Percentiles rank a stretch among this genome's conserved stretches.
Evolutionary conservation across 2,888 invertebrate species (phyloP).

Genomic region (Nineta flava): DNA sequence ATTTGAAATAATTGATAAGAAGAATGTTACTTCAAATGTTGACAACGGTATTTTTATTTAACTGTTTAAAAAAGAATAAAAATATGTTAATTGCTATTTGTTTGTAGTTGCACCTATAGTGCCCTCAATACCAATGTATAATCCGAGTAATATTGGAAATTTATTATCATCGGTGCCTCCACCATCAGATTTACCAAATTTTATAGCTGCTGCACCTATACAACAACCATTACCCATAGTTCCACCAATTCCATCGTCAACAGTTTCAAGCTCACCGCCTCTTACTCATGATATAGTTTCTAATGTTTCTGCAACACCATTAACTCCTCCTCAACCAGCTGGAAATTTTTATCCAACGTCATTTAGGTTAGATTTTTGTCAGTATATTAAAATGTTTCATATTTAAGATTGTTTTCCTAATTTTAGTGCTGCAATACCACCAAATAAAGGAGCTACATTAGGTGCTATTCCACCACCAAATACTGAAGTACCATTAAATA

Average conservation of each 20-base stretch:
- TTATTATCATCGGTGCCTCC: slow-evolving; percentile 52
- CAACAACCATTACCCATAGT: slow-evolving; percentile 13
- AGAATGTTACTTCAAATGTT: not conserved
- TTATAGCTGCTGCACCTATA: slow-evolving; percentile 31
- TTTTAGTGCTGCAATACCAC: slow-evolving; percentile 26
- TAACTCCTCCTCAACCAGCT: slow-evolving; percentile 4
- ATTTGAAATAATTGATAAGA: slow-evolving; percentile 29
- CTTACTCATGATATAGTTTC: slow-evolving; percentile 7
- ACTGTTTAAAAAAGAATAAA: no score
- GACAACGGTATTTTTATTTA: not conserved
- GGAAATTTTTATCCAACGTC: slow-evolving; percentile 6
- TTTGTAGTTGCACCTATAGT: slow-evolving; percentile 9
- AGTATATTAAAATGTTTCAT: not conserved
- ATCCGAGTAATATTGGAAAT: slow-evolving; percentile 28
- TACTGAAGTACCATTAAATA: not conserved
- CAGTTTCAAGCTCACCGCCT: slow-evolving; percentile 12
- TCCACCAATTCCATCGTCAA: slow-evolving; percentile 6
- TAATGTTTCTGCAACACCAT: slow-evolving; percentile 10
- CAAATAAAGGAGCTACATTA: slow-evolving; percentile 21
- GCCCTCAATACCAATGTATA: slow-evolving; percentile 20
- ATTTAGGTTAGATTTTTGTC: not conserved
- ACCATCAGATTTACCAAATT: slow-evolving; percentile 49
- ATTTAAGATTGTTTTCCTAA: not conserved
- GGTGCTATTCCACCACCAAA: not conserved
- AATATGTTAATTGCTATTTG: not conserved